A percentile compares a stretch with the other conserved stretches of the same genome.
These are phyloP conservation scores for Agapornis canus DNA, from an alignment of 2,797 vertebrate genomes.

Conservation along the genomic window DNA sequence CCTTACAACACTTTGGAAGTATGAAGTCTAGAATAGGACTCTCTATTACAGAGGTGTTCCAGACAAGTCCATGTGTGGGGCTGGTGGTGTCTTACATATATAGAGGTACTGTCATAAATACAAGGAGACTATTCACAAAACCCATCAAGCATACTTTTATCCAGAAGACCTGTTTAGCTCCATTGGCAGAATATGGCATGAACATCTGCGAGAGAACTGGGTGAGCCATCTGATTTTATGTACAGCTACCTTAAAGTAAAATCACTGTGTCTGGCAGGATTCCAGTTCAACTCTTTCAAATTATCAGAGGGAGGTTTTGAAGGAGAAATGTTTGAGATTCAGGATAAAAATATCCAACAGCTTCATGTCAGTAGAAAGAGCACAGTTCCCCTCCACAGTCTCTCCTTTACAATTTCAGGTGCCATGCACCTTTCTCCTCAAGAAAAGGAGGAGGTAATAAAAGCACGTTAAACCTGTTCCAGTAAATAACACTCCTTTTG, in stretches of 20 bases:
- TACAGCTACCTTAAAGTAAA: background rate
- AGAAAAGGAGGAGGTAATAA: background rate
- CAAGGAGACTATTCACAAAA: background rate
- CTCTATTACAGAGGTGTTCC: background rate
- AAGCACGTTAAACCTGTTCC: background rate
- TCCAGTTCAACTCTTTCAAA: background rate
- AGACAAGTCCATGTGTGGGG: background rate
- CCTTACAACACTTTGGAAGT: background rate
- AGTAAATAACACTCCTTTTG: slow-evolving; percentile 19
- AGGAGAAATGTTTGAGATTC: background rate
- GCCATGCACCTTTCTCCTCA: background rate
- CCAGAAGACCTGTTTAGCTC: background rate
- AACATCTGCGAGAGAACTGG: background rate
- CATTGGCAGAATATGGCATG: background rate
- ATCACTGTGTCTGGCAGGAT: background rate
- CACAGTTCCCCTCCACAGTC: background rate
- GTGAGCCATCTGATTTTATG: background rate
- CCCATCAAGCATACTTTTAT: background rate
- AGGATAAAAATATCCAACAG: background rate
- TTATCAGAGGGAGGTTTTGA: background rate
- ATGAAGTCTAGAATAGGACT: background rate
- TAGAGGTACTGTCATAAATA: background rate
- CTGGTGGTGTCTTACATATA: background rate
- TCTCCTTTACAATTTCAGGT: background rate
- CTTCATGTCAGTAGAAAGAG: background rate